Conservation (phyloP, 2,888 invertebrate species). For the Erynnis tages region DNA sequence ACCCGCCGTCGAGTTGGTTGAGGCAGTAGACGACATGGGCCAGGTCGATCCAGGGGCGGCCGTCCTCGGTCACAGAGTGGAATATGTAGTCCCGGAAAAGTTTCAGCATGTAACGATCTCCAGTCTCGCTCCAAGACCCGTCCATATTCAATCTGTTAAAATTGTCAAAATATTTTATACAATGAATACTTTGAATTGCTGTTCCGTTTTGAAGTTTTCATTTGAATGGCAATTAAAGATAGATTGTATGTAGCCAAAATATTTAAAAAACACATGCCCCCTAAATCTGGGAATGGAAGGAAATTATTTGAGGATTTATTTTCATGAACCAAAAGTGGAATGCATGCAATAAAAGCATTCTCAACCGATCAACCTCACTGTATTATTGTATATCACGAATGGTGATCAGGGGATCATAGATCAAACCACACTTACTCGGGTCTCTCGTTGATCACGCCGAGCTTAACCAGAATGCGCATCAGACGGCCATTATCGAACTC, state of each 20-base stretch:
- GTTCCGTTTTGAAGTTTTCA: too few species aligned
- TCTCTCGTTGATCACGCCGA: slow-evolving; percentile 96
- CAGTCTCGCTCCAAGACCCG: slow-evolving; percentile 98
- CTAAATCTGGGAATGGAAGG: too few species aligned
- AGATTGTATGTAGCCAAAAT: too few species aligned
- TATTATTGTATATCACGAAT: too few species aligned
- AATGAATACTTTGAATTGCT: not conserved
- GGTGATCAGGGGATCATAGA: too few species aligned
- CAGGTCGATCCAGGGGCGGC: slow-evolving; percentile 97
- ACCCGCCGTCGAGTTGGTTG: slow-evolving; percentile 94
- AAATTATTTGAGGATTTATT: too few species aligned
- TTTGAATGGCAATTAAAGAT: too few species aligned
- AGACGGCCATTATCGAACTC: slow-evolving; percentile 98
- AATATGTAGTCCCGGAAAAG: slow-evolving; percentile 98
- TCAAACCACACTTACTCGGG: slow-evolving; percentile 90
- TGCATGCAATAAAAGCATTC: too few species aligned
- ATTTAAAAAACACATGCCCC: too few species aligned
- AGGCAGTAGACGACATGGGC: slow-evolving; percentile 96
- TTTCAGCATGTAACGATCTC: slow-evolving; percentile 98
- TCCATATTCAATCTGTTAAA: slow-evolving; percentile 93
- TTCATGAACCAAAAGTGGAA: too few species aligned
- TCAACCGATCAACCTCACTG: too few species aligned
- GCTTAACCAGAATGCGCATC: slow-evolving; percentile 93
- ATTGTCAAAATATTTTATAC: too few species aligned
- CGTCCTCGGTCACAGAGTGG: slow-evolving; percentile 96